Conservation (phyloP, 2,113 vertebrate genomes). For the Diphyllodes magnificus region DNA sequence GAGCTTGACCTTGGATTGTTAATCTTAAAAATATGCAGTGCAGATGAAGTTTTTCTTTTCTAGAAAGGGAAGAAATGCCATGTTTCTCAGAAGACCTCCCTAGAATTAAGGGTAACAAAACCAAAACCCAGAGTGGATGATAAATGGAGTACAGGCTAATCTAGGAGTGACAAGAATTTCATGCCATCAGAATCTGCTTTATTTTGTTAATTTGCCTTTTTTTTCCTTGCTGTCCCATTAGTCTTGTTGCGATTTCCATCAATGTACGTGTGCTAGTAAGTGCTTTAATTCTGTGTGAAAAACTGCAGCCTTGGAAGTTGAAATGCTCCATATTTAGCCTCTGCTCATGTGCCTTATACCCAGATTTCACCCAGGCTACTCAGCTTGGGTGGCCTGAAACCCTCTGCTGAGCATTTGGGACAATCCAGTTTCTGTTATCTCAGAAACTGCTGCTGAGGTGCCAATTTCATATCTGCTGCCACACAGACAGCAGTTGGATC, state of each 20-base stretch:
- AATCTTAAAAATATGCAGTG: slow-evolving; percentile 18
- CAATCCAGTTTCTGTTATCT: background rate
- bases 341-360: background rate
- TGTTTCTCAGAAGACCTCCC: background rate
- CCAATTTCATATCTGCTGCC: accelerated
- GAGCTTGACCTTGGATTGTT: background rate
- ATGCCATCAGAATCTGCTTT: background rate
- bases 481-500: background rate
- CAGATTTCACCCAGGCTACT: background rate
- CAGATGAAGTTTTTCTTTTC: background rate
- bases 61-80: background rate
- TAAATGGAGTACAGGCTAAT: background rate
- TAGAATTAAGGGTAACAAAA: background rate
- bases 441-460: background rate
- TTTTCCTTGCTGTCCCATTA: background rate
- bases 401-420: background rate
- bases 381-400: background rate
- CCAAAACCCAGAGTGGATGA: background rate
- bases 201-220: background rate
- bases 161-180: background rate
- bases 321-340: background rate
- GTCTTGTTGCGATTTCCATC: background rate
- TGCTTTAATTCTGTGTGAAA: background rate
- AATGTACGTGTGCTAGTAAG: background rate
- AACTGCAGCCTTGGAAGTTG: background rate